These are phyloP conservation scores for Zaprionus kolodkinae DNA, from an alignment of 1,140 invertebrate species.

Conservation along the genomic window DNA sequence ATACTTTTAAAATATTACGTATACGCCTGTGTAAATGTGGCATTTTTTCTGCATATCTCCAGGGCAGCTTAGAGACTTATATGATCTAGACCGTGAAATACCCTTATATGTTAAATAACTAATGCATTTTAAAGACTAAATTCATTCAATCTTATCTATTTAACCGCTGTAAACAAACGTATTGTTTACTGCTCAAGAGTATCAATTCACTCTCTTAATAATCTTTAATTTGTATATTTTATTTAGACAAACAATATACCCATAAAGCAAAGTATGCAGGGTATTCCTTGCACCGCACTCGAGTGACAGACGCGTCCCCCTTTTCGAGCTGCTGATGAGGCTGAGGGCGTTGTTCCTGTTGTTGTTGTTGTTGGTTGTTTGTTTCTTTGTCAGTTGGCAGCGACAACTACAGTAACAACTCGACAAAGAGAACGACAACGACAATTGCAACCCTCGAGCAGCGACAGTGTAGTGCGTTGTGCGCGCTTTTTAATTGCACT, in stretches of 20 bases:
- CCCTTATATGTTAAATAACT: not conserved
- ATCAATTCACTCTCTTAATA: no score
- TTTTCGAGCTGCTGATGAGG: not conserved
- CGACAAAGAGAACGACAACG: not conserved
- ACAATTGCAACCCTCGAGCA: not conserved
- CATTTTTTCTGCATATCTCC: not conserved
- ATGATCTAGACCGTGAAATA: not conserved
- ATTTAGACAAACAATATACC: not conserved
- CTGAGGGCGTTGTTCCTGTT: not conserved
- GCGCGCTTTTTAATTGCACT: conserved; percentile 6
- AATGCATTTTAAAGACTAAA: not conserved
- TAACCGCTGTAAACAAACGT: no score
- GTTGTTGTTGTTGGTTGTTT: not conserved
- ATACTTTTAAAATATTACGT: not conserved
- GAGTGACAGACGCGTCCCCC: not conserved
- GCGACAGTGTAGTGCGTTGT: not conserved
- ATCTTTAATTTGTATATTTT: no score
- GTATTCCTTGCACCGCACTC: not conserved
- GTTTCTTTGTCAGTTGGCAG: not conserved
- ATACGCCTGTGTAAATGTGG: not conserved
- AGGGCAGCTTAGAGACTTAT: not conserved
- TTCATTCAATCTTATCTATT: no score
- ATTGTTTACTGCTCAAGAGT: no score
- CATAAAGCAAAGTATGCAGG: not conserved
- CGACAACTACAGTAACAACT: not conserved